Percentiles rank a stretch among this genome's conserved stretches.
Evolutionary conservation across 1,140 invertebrate species (phyloP).

Genomic region (Trichonephila inaurata): DNA sequence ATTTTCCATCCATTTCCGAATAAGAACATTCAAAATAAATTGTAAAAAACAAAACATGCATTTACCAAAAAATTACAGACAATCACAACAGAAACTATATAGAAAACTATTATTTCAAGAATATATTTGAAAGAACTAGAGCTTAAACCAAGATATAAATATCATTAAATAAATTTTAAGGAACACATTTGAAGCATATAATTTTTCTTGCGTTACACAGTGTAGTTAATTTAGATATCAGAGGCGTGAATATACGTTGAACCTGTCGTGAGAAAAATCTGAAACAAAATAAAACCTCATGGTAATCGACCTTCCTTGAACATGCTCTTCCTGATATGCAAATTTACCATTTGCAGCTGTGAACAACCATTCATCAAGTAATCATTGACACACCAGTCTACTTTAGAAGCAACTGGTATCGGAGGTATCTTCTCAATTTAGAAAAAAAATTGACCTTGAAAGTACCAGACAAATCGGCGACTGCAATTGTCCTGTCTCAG

Average conservation of each 20-base stretch:
- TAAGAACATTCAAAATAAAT: too few species aligned
- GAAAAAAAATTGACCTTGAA: background rate
- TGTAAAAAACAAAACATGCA: too few species aligned
- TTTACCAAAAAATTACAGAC: too few species aligned
- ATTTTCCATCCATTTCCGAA: too few species aligned
- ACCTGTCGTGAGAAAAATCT: background rate
- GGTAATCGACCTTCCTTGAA: background rate
- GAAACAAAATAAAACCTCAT: background rate
- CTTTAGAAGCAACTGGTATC: background rate
- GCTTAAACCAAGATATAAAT: too few species aligned
- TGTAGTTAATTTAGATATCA: background rate
- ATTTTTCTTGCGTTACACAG: background rate
- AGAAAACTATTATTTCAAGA: too few species aligned
- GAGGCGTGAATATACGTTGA: background rate
- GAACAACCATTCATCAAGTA: background rate
- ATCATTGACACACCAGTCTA: background rate
- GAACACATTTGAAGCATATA: too few species aligned
- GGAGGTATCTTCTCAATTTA: background rate
- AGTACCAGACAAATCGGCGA: background rate
- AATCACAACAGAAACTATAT: too few species aligned
- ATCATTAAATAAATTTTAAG: too few species aligned
- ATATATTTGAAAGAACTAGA: too few species aligned
- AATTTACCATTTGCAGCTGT: conserved; percentile 10
- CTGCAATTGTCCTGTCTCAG: background rate
- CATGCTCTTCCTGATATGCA: conserved; percentile 26